These are phyloP conservation scores for Conopomorpha cramerella DNA, from an alignment of 1,140 invertebrate genomes.

Conservation along the genomic window DNA sequence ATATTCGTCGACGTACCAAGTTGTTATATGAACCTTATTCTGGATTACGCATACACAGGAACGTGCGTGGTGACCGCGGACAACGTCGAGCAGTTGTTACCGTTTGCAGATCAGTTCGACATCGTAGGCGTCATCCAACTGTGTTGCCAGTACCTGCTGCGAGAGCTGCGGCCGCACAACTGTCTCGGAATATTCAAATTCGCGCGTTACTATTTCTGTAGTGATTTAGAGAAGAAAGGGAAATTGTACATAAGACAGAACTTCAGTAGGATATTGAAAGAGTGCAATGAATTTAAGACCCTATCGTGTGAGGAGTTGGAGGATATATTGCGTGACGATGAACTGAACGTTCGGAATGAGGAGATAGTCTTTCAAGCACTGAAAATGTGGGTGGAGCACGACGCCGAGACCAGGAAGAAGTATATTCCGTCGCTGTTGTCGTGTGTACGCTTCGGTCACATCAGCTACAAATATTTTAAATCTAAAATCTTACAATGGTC, in stretches of 20 bases:
- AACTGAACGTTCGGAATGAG: constrained; percentile 69
- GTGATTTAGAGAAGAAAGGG: constrained; percentile 57
- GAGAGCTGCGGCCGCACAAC: constrained; percentile 62
- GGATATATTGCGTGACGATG: constrained; percentile 63
- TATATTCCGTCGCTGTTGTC: constrained; percentile 65
- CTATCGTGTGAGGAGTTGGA: constrained; percentile 60
- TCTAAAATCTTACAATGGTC: constrained; percentile 65
- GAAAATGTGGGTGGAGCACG: constrained; percentile 65
- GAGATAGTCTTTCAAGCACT: constrained; percentile 71
- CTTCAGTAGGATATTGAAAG: constrained; percentile 55
- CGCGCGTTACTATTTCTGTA: constrained; percentile 70
- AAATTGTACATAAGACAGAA: constrained; percentile 59
- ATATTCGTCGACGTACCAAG: constrained; percentile 56
- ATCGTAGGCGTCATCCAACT: constrained; percentile 65
- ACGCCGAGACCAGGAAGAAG: constrained; percentile 48
- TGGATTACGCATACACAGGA: constrained; percentile 72
- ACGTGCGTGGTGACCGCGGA: constrained; percentile 61
- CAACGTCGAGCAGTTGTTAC: constrained; percentile 67
- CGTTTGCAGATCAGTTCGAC: constrained; percentile 68
- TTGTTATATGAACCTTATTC: constrained; percentile 57
- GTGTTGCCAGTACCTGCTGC: constrained; percentile 65
- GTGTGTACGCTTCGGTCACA: constrained; percentile 69
- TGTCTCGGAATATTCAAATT: constrained; percentile 74
- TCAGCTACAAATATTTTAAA: constrained; percentile 67
- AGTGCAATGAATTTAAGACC: constrained; percentile 60